Percentiles rank a stretch among this genome's conserved stretches.
Conservation (phyloP, 2,113 vertebrate genomes). For the Anarrhichthys ocellatus region DNA sequence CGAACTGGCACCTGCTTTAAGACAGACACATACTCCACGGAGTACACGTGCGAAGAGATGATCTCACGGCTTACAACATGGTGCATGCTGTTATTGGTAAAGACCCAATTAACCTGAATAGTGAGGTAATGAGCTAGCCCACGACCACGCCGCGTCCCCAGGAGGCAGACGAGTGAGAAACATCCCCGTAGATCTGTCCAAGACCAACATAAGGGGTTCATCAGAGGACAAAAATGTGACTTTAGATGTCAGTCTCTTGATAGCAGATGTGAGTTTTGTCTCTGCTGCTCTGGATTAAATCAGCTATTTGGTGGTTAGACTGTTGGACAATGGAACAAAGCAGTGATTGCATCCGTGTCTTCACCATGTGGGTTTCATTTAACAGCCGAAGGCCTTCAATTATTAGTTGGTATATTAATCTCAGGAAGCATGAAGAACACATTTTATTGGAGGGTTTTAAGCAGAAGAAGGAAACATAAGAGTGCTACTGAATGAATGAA, state of each 20-base stretch:
- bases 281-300: constrained; percentile 23
- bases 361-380: constrained; percentile 32
- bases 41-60: neutral
- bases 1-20: neutral
- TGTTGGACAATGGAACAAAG: constrained; percentile 15
- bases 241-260: constrained; percentile 17
- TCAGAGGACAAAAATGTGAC: constrained; percentile 22
- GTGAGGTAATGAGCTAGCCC: constrained; percentile 17
- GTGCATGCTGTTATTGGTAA: neutral
- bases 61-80: constrained; percentile 33
- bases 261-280: constrained; percentile 8
- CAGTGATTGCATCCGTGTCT: constrained; percentile 14
- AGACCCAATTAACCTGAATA: constrained; percentile 11
- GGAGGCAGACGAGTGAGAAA: neutral
- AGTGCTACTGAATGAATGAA: neutral
- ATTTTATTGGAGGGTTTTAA: neutral
- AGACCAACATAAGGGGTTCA: constrained; percentile 23
- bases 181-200: neutral
- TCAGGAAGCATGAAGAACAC: neutral
- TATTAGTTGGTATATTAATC: neutral
- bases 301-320: neutral
- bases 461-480: neutral
- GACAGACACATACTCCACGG: neutral
- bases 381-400: neutral
- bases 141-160: constrained; percentile 1